Percentiles rank a stretch among this genome's conserved stretches.
Evolutionary conservation across 2,797 vertebrate species (phyloP).

Genomic region (Cossypha dichroa): DNA sequence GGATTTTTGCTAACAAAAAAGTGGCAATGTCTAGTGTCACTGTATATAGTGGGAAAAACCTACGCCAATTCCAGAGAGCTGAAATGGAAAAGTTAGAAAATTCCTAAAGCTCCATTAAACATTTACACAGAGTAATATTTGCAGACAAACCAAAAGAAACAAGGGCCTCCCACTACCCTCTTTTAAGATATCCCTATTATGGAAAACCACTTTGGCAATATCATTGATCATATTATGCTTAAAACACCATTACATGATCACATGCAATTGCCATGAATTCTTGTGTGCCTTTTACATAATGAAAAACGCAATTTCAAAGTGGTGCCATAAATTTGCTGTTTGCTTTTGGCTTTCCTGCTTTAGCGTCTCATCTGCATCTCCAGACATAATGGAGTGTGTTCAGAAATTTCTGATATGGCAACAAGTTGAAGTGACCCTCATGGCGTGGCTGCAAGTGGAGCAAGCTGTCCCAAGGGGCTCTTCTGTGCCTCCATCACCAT

Average conservation of each 20-base stretch:
- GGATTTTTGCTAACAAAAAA: slow-evolving; percentile 13
- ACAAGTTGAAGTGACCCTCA: not conserved
- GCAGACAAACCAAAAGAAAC: not conserved
- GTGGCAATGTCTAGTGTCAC: not conserved
- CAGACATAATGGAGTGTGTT: not conserved
- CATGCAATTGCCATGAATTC: not conserved
- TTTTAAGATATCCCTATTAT: not conserved
- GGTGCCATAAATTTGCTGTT: not conserved
- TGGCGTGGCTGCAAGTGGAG: not conserved
- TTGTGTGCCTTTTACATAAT: not conserved
- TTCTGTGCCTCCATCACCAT: not conserved
- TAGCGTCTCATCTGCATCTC: not conserved
- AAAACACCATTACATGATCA: not conserved
- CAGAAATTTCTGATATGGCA: not conserved
- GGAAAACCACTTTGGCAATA: not conserved
- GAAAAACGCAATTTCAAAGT: not conserved
- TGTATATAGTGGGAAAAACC: not conserved
- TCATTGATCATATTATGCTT: not conserved
- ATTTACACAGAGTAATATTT: not conserved
- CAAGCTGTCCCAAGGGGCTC: not conserved
- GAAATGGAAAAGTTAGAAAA: slow-evolving; percentile 21
- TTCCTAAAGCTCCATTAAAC: slow-evolving; percentile 7
- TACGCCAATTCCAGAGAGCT: not conserved
- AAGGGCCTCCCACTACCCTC: not conserved
- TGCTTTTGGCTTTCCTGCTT: not conserved